Evolutionary conservation across 2,113 vertebrate species (phyloP).

Genomic region (Setophaga coronata): DNA sequence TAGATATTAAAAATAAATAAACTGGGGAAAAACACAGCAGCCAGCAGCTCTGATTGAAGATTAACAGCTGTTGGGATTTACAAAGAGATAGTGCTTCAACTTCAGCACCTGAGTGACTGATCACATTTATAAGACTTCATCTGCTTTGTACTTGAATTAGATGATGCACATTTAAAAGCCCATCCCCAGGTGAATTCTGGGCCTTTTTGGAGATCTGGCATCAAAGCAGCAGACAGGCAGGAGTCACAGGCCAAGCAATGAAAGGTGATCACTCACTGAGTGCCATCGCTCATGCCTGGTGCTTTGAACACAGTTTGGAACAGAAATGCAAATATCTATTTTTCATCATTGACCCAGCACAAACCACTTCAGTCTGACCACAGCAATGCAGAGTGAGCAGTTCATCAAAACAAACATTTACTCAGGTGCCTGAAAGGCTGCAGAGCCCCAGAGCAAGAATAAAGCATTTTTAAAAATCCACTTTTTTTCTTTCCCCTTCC

Average conservation of each 20-base stretch:
- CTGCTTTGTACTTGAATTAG: not conserved
- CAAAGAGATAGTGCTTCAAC: not conserved
- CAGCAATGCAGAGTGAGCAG: not conserved
- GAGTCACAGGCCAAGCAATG: not conserved
- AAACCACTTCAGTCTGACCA: not conserved
- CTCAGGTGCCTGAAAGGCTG: not conserved
- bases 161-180: not conserved
- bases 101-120: not conserved
- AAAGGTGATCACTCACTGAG: not conserved
- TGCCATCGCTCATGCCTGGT: rapidly evolving
- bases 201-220: not conserved
- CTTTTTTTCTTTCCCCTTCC: no score
- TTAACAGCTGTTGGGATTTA: not conserved
- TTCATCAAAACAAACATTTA: not conserved
- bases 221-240: not conserved
- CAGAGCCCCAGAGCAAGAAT: not conserved
- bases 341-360: not conserved
- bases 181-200: not conserved
- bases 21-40: not conserved
- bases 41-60: not conserved
- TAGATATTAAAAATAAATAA: conserved; percentile 24
- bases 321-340: not conserved
- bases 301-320: not conserved
- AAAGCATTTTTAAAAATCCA: not conserved
- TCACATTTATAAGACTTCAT: not conserved